Conservation (phyloP, 2,888 invertebrate species). For the Nymphalis c-album region DNA sequence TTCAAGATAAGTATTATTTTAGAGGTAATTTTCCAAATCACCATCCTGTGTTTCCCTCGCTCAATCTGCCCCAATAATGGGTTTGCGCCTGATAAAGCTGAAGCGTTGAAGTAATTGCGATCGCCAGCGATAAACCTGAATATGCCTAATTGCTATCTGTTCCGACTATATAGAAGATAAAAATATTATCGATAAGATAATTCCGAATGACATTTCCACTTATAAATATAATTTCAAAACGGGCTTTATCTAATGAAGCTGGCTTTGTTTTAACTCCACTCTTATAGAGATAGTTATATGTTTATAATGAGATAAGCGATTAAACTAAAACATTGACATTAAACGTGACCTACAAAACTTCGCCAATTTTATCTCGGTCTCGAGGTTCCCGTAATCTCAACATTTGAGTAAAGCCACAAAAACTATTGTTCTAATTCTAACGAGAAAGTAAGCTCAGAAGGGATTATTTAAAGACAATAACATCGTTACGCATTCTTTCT, state of each 20-base stretch:
- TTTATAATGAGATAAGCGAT: conserved; percentile 4
- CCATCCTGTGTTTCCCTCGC: not conserved
- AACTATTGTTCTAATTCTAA: not conserved
- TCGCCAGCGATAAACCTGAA: conserved; percentile 11
- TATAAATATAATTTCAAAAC: conserved; percentile 1
- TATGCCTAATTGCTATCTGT: conserved; percentile 9
- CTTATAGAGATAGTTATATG: not conserved
- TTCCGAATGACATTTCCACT: conserved; percentile 3
- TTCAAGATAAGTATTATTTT: not conserved
- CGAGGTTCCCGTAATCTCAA: not conserved
- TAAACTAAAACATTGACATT: not conserved
- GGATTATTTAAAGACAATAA: not conserved
- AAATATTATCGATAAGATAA: conserved; percentile 4
- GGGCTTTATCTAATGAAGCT: not conserved
- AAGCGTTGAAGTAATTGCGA: conserved; percentile 8
- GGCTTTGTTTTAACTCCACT: not conserved
- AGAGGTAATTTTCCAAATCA: not conserved
- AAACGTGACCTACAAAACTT: conserved; percentile 7
- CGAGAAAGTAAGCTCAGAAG: not conserved
- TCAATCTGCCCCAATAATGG: not conserved
- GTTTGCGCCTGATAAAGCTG: not conserved
- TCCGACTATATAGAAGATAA: conserved; percentile 6
- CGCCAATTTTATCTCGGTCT: not conserved
- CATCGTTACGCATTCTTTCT: no score
- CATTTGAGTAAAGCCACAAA: not conserved